A percentile compares a stretch with the other conserved stretches of the same genome.
Conservation (phyloP, 2,113 vertebrate species). For the Cariama cristata region DNA sequence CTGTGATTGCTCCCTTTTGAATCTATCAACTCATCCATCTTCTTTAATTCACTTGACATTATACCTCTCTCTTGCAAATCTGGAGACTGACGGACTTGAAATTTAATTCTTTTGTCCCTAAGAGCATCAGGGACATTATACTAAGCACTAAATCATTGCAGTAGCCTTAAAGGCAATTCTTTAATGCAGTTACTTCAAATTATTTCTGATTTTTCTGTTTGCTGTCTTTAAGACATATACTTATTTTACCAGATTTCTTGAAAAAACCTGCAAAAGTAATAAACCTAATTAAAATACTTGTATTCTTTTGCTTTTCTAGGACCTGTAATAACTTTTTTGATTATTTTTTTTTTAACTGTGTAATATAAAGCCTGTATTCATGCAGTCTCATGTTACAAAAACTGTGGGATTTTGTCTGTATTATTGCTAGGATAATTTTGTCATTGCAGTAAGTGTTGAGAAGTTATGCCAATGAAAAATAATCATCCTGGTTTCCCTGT, state of each 20-base stretch:
- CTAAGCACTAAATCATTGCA: conserved; percentile 30
- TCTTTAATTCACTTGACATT: conserved; percentile 55
- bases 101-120: conserved; percentile 40
- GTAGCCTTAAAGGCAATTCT: neutral
- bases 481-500: neutral
- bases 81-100: conserved; percentile 4
- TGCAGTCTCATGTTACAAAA: neutral
- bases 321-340: neutral
- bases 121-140: conserved; percentile 6
- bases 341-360: neutral
- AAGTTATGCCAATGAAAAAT: neutral
- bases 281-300: neutral
- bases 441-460: neutral
- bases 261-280: neutral
- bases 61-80: neutral
- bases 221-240: neutral
- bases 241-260: neutral
- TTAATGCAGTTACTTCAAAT: conserved; percentile 17
- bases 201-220: neutral
- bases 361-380: neutral
- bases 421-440: neutral
- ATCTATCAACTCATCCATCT: conserved; percentile 33
- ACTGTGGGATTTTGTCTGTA: neutral
- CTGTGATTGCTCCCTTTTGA: neutral
- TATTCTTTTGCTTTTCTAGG: neutral